These are phyloP conservation scores for Enteromius trimaculatus DNA, from an alignment of 2,797 vertebrate genomes.

Conservation along the genomic window DNA sequence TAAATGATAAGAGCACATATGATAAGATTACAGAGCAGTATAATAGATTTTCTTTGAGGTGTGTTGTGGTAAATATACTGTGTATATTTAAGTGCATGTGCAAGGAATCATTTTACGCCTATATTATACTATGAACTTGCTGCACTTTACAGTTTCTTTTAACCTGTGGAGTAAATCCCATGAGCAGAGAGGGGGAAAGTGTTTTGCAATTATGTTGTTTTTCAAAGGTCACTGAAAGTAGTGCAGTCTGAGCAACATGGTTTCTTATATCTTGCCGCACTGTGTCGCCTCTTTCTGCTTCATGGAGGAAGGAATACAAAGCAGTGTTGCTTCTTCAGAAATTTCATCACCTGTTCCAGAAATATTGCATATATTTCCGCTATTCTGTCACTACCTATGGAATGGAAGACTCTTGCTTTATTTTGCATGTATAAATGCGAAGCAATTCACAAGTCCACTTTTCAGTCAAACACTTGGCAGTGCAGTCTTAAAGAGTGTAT, in stretches of 20 bases:
- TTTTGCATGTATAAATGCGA: slow-evolving; percentile 6
- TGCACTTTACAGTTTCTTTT: slow-evolving; percentile 28
- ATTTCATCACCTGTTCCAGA: slow-evolving; percentile 7
- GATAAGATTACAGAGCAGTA: neutral
- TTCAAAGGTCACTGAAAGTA: slow-evolving; percentile 71
- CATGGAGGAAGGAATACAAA: slow-evolving; percentile 77
- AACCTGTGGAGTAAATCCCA: slow-evolving; percentile 22
- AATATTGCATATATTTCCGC: neutral
- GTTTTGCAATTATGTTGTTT: slow-evolving; percentile 71
- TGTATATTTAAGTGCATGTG: neutral
- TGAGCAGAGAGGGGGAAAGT: slow-evolving; percentile 51
- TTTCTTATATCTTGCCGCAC: slow-evolving; percentile 83
- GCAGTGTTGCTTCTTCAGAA: slow-evolving; percentile 11
- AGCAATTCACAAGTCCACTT: slow-evolving; percentile 1
- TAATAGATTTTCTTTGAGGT: neutral
- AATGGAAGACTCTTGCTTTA: slow-evolving; percentile 16
- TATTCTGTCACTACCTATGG: slow-evolving; percentile 3
- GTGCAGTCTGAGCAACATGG: slow-evolving; percentile 78
- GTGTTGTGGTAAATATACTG: neutral
- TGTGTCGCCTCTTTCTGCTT: slow-evolving; percentile 72
- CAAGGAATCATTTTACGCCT: neutral
- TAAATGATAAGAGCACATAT: neutral
- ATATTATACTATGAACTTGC: neutral
- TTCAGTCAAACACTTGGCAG: neutral
- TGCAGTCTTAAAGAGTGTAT: slow-evolving; percentile 5